Percentiles rank a stretch among this genome's conserved stretches.
Conservation (phyloP, 2,797 vertebrate species). For the Cirrhinus molitorella region DNA sequence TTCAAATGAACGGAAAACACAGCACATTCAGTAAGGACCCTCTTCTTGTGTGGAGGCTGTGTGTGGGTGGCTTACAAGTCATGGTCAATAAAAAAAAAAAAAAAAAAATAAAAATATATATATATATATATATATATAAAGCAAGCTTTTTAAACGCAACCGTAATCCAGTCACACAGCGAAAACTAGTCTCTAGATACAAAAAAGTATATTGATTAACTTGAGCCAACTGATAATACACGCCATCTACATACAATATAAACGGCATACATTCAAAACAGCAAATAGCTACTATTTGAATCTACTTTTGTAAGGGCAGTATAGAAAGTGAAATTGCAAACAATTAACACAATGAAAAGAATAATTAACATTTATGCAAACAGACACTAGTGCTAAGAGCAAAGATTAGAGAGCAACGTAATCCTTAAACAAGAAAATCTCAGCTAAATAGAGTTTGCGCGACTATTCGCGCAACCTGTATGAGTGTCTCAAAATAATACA, state of each 20-base stretch:
- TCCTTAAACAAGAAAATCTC: constrained; percentile 3
- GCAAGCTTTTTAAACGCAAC: neutral
- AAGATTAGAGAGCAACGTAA: neutral
- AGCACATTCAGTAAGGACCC: neutral
- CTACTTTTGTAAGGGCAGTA: neutral
- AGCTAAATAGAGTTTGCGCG: neutral
- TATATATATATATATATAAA: neutral
- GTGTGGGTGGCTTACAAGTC: constrained; percentile 18
- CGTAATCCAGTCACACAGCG: neutral
- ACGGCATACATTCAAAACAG: neutral
- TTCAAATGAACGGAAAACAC: neutral
- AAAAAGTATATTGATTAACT: neutral
- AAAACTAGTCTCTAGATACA: neutral
- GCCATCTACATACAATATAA: neutral
- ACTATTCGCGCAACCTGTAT: constrained; percentile 32
- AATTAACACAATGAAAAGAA: neutral
- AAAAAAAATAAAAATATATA: neutral
- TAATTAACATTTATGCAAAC: neutral
- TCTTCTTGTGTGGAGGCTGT: constrained; percentile 23
- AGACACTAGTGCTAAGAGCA: neutral
- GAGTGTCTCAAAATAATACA: constrained; percentile 30
- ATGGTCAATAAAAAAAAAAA: neutral
- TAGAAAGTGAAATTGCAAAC: neutral
- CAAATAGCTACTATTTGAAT: neutral
- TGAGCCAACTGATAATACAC: neutral